A percentile compares a stretch with the other conserved stretches of the same genome.
These are phyloP conservation scores for Platycheirus albimanus DNA, from an alignment of 2,888 invertebrate species.

Conservation along the genomic window DNA sequence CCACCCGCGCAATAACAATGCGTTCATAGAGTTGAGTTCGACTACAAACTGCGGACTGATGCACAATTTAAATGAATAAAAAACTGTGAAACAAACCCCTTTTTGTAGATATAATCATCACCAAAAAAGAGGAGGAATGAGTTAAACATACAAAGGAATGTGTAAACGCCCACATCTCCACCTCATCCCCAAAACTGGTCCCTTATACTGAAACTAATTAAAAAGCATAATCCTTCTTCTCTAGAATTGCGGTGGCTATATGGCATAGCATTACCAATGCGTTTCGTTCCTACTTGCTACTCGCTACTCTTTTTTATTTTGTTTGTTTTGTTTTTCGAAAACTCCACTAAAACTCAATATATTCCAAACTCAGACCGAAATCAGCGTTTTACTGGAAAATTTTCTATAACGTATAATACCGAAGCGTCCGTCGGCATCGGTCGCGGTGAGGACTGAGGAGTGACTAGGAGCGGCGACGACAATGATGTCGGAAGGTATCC, in stretches of 20 bases:
- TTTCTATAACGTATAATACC: background rate
- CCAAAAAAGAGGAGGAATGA: conserved; percentile 23
- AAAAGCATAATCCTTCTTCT: conserved; percentile 67
- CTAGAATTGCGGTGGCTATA: background rate
- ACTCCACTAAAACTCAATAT: conserved; percentile 48
- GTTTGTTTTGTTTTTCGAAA: conserved; percentile 18
- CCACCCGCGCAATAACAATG: conserved; percentile 52
- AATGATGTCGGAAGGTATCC: conserved; percentile 26
- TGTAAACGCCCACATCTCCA: conserved; percentile 49
- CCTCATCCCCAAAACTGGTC: background rate
- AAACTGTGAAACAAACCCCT: conserved; percentile 44
- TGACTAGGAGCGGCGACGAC: conserved; percentile 6
- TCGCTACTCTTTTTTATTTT: too few species aligned
- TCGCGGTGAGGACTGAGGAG: too few species aligned
- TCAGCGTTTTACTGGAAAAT: conserved; percentile 50
- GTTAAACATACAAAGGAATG: conserved; percentile 60
- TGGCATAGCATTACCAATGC: conserved; percentile 9
- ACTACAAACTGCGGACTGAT: conserved; percentile 56
- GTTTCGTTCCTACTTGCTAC: conserved; percentile 7
- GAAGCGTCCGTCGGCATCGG: conserved; percentile 1
- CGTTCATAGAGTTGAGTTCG: conserved; percentile 50
- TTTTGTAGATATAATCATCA: conserved; percentile 36
- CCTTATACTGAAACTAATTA: conserved; percentile 63
- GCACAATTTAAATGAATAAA: conserved; percentile 49
- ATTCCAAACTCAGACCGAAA: conserved; percentile 44